A percentile compares a stretch with the other conserved stretches of the same genome.
Evolutionary conservation across 2,797 vertebrate genomes (phyloP).

Genomic region (Bryconaethiops microstoma): DNA sequence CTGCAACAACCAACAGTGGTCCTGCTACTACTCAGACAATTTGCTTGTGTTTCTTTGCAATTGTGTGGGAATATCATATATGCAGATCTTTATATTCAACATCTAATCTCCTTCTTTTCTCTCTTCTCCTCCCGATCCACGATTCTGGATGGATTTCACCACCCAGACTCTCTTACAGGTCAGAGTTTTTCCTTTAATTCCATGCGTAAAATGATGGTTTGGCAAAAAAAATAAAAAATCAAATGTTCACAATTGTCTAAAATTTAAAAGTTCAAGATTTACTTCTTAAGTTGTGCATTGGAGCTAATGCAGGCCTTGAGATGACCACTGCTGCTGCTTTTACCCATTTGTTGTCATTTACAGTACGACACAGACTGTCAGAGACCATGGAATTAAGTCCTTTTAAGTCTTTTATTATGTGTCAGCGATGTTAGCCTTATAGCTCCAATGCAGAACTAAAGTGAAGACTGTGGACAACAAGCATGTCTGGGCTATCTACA

Average conservation of each 20-base stretch:
- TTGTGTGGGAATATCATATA: constrained; percentile 1
- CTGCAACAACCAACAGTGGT: too few species aligned
- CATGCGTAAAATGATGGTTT: background rate
- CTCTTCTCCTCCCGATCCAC: constrained; percentile 13
- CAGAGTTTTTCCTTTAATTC: constrained; percentile 62
- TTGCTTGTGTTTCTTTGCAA: background rate
- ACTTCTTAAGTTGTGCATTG: too few species aligned
- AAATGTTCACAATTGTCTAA: too few species aligned
- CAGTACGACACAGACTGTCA: too few species aligned
- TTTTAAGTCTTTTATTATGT: too few species aligned
- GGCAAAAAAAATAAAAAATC: too few species aligned
- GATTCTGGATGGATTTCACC: constrained; percentile 17
- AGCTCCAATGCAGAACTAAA: background rate
- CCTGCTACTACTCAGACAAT: background rate
- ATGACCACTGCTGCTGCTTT: too few species aligned
- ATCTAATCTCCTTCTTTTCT: constrained; percentile 45
- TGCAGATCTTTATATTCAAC: background rate
- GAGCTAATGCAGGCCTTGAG: too few species aligned
- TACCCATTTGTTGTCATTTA: too few species aligned
- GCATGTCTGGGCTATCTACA: background rate
- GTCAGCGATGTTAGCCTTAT: background rate
- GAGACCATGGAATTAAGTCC: too few species aligned
- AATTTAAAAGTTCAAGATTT: too few species aligned
- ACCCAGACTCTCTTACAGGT: constrained; percentile 93
- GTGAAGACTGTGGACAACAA: too few species aligned